These are phyloP conservation scores for Cryptomyrus ogoouensis DNA, from an alignment of 2,113 vertebrate species.

Conservation along the genomic window DNA sequence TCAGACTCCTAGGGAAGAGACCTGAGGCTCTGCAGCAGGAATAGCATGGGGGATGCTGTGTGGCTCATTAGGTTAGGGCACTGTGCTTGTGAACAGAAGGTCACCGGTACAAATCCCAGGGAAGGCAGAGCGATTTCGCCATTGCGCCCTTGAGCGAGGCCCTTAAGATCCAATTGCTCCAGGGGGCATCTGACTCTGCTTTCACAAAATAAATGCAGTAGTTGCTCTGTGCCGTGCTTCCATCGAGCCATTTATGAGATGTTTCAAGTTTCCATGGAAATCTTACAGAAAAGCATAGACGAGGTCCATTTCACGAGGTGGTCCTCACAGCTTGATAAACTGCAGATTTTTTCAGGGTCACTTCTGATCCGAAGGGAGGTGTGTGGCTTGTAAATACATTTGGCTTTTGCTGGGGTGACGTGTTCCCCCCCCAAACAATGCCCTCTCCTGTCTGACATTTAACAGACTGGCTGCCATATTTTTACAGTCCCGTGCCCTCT, in stretches of 20 bases:
- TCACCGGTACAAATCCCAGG: not conserved
- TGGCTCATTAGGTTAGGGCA: not conserved
- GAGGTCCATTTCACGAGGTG: not conserved
- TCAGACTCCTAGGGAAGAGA: not conserved
- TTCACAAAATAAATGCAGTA: not conserved
- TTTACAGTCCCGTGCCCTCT: slow-evolving; percentile 36
- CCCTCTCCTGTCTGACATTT: slow-evolving; percentile 25
- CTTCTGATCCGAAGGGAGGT: slow-evolving; percentile 1
- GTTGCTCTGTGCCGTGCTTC: not conserved
- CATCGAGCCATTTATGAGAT: not conserved
- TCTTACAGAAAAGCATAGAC: not conserved
- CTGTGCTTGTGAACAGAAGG: not conserved
- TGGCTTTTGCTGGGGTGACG: slow-evolving; percentile 18
- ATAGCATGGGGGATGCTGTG: not conserved
- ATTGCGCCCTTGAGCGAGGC: not conserved
- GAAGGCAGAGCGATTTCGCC: not conserved
- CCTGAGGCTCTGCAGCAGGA: not conserved
- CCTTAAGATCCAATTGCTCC: not conserved
- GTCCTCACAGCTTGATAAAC: slow-evolving; percentile 21
- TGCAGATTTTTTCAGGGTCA: not conserved
- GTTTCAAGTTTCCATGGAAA: slow-evolving; percentile 2
- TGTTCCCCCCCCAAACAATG: slow-evolving; percentile 26
- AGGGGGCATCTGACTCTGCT: not conserved
- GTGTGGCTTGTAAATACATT: slow-evolving; percentile 17
- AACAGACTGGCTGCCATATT: slow-evolving; percentile 25